These are phyloP conservation scores for Micromys minutus DNA, from an alignment of 2,113 vertebrate species.

Conservation along the genomic window DNA sequence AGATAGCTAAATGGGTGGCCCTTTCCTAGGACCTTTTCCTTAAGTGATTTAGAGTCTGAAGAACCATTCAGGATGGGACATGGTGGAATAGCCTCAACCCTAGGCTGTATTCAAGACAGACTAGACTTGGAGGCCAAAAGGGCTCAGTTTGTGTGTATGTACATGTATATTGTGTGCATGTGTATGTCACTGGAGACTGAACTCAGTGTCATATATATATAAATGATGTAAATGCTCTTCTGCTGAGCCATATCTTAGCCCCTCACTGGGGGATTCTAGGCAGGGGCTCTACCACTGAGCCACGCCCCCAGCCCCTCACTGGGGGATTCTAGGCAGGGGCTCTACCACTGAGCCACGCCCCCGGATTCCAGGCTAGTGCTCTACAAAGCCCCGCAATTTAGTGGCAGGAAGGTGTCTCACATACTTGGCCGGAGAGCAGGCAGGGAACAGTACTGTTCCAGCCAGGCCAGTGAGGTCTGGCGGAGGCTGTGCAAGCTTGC, in stretches of 20 bases:
- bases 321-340: no score
- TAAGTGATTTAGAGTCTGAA: not conserved
- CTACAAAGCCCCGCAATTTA: not conserved
- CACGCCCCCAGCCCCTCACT: not conserved
- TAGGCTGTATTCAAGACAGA: not conserved
- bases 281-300: not conserved
- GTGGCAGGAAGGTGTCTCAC: slow-evolving; percentile 74
- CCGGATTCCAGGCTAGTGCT: not conserved
- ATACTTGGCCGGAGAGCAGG: slow-evolving; percentile 93
- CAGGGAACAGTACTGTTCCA: slow-evolving; percentile 97
- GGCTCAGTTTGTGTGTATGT: not conserved
- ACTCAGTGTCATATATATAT: not conserved
- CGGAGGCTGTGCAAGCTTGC: slow-evolving; percentile 93
- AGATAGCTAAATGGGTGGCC: not conserved
- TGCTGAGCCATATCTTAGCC: not conserved
- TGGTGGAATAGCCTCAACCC: not conserved
- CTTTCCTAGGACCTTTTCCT: not conserved
- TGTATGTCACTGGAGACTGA: not conserved
- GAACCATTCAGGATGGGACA: not conserved
- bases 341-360: not conserved
- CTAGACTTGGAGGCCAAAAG: not conserved
- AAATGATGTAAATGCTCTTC: not conserved
- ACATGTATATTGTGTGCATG: not conserved
- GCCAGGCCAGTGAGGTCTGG: slow-evolving; percentile 93
- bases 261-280: not conserved